Base-by-base conservation (phyloP, 2,888 invertebrate genomes). In the Lymantria dispar region DNA sequence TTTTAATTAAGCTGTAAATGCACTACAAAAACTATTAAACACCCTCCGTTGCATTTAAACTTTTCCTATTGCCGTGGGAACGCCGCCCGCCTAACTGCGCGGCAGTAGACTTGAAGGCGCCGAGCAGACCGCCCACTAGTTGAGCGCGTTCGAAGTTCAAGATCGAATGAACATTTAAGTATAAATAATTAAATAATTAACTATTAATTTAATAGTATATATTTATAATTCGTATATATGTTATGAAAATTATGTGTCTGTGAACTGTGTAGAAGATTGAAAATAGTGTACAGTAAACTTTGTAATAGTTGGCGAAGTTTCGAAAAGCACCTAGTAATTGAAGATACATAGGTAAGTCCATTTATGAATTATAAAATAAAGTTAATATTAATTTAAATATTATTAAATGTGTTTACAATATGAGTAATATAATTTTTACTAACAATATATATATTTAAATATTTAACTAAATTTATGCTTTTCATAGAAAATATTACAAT, bases 31-130 rank as follows among this genome's bases (percentile, higher is more conserved):
- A 50, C 50, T 58, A 50, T 14, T 12, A 40, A 38, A 14, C 10
- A 36, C 10, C 47, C 31, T 37, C n/a, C 22, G n/a, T 15, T 68
- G 68, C 68, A 65, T 49, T n/a, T 53, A 50, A 65, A 68, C 51
- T 68, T 66, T 43, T 37, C 40, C 54, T 45, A 52, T 46, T 52
- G 52, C 50, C 46, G 50, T 52, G 41, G 43, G 52, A 58, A 49
- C 57, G 64, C 30, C 72, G 66, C 65, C 65, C 65, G 69, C 62
- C 72, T 57, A 56, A 48, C 45, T 47, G 33, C 53, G 47, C 76
- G 70, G 65, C 79, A 80, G 80, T 80, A 79, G 78, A 80, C 80
- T 68, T 47, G 71, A 59, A 70, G 80, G 78, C 80, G 80, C 75
- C 80, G 73, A 38, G 54, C 64, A 49, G 74, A 75, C 56, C 73